Base-by-base conservation (phyloP, 2,113 vertebrate species). In the Sardina pilchardus region DNA sequence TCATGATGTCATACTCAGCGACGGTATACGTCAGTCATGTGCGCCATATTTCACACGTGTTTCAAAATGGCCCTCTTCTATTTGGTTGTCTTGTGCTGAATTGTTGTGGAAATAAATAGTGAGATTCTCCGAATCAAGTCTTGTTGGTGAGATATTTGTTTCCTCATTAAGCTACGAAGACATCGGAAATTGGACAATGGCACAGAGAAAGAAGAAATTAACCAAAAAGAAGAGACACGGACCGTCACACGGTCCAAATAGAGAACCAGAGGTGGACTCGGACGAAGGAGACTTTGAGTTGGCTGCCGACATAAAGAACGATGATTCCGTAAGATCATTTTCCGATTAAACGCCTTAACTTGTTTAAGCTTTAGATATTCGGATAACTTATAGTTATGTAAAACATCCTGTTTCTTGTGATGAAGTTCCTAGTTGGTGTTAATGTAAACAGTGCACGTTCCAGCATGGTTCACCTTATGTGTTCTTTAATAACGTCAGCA, bases 151-250 rank as follows among this genome's bases (percentile, higher is more conserved):
- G 63, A 34, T 2, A 71, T 26, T 14, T 71, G 63, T 30, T 30
- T 0, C 26, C 14, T 71, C 26, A 34, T 9, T 71, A 30, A 71
- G 9, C 26, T 34, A 34, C 50, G 26, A 34, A 71, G 26, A 34
- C 26, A 30, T 8, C 12, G 12, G 26, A 30, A 71, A 71, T 34
- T 71, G 26, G 63, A 83, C 1, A 6, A 96, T 96, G 95, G 95
- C 94, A 0, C 94, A 94, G 81, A 93, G 92, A 7, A 96, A 93
- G 91, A 96, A 95, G 91, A 95, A 91, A 48, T 21, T 94, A 2
- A 94, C 89, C 19, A 95, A 94, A 90, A 95, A 92, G 88, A 95
- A 90, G 91, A 93, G 90, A 81, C 89, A 90, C 83, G 19, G 81
- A 0, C 81, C 30, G 9, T 85, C 63, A 26, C 63, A 63, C 59